Percentiles rank a stretch among this genome's conserved stretches.
phyloP scores from a whole-genome alignment of 2,113 vertebrate genomes.

The Hemibagrus wyckioides region DNA sequence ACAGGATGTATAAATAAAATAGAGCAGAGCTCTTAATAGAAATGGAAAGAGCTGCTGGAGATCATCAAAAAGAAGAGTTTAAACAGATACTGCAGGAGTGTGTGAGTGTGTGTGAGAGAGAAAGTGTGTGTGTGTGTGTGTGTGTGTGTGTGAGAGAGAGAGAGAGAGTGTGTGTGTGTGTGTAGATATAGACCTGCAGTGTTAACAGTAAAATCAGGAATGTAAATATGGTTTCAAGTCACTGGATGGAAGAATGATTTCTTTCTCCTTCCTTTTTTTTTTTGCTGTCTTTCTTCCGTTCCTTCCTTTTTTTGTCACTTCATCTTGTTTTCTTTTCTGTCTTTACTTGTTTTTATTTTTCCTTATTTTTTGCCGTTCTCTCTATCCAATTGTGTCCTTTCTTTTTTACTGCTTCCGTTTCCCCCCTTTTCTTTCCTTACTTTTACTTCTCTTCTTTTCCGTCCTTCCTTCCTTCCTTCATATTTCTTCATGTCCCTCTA shows the following conservation, averaged over 20 bases:
- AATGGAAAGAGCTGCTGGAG: neutral
- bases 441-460: no score
- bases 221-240: neutral
- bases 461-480: no score
- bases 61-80: neutral
- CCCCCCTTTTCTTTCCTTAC: no score
- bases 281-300: neutral
- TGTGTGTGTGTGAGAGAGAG: neutral
- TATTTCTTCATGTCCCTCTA: no score
- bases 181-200: neutral
- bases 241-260: neutral
- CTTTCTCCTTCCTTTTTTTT: neutral
- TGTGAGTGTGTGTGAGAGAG: no score
- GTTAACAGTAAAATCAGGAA: neutral
- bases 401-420: neutral
- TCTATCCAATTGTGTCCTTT: neutral
- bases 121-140: neutral
- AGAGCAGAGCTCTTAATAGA: neutral
- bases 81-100: no score
- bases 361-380: neutral
- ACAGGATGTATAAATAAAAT: neutral
- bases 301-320: neutral
- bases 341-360: neutral
- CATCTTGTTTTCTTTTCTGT: neutral
- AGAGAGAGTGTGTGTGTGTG: neutral